Conservation (phyloP, 2,888 invertebrate genomes). For the Tyria jacobaeae region DNA sequence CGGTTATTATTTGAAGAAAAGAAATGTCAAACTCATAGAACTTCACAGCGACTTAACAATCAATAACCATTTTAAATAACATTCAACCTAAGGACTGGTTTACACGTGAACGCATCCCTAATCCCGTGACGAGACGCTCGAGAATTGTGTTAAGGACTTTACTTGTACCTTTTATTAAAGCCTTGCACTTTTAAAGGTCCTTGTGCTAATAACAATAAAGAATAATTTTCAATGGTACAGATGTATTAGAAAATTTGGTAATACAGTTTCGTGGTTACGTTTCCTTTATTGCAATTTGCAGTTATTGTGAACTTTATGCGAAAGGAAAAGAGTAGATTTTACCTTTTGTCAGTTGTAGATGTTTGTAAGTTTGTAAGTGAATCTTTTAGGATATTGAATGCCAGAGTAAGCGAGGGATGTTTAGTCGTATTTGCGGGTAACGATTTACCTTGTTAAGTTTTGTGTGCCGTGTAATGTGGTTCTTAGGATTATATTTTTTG, state of each 20-base stretch:
- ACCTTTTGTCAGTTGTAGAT: not conserved
- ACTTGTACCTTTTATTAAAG: slow-evolving; percentile 32
- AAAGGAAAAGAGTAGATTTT: slow-evolving; percentile 29
- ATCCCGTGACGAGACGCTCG: slow-evolving; percentile 65
- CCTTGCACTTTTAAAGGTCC: slow-evolving; percentile 1
- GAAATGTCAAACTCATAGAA: not conserved
- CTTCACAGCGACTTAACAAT: slow-evolving; percentile 27
- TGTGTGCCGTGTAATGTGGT: slow-evolving; percentile 35
- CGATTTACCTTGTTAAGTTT: slow-evolving; percentile 63
- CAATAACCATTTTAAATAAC: slow-evolving; percentile 49
- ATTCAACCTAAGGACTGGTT: slow-evolving; percentile 56
- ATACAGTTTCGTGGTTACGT: slow-evolving; percentile 42
- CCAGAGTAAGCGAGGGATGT: slow-evolving; percentile 52
- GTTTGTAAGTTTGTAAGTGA: slow-evolving; percentile 30
- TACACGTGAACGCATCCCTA: slow-evolving; percentile 69
- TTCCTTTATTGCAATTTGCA: slow-evolving; percentile 30
- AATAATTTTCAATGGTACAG: slow-evolving; percentile 2
- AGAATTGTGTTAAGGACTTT: slow-evolving; percentile 75
- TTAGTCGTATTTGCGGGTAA: slow-evolving; percentile 61
- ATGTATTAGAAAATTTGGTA: slow-evolving; percentile 10
- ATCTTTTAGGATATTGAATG: slow-evolving; percentile 60
- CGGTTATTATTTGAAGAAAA: too few species aligned
- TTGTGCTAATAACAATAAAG: accelerated
- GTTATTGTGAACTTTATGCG: slow-evolving; percentile 17
- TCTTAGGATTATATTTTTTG: slow-evolving; percentile 17